Base-by-base conservation (phyloP, 64 coral and sea anemone genomes). In the Porites lutea region DNA sequence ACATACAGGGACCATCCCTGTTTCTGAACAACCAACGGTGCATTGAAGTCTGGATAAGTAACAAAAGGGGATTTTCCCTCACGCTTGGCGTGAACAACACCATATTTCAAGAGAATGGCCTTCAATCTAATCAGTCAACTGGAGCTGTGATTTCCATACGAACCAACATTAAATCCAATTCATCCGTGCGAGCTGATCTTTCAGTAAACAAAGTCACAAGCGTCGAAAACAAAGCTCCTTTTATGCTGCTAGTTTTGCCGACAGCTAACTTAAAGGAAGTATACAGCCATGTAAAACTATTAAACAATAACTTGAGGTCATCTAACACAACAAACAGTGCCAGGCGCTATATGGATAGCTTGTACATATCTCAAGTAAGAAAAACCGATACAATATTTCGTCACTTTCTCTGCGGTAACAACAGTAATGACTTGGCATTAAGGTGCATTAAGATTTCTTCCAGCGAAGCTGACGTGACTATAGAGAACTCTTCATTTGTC, bases 391-490 rank as follows among this genome's bases (percentile, higher is more conserved):
- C n/a, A 21, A 52, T 6, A 48, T 84, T 84, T 65, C 14, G 14
- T 2, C 4, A 69, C 46, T 52, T 84, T 18, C 43, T n/a, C 3
- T 84, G 81, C 48, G 63, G 62, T 52, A 84, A 84, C 81, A 84
- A 84, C 81, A 84, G 46, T 5, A 68, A 64, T 51, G 8, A 84
- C 3, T 37, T 19, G 18, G 81, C 63, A 51, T 44, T 84, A 46
- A 84, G 81, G 52, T 84, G 81, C 48, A 67, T 84, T 3, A 84
- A 84, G 48, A 84, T 84, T 23, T 68, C 64, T 69, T 50, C 81
- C 6, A 0, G 52, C 6, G 44, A 65, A 51, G 46, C 81, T 6
- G 52, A 84, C 51, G 63, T 84, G 6, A 4, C 20, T 2, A 84
- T 84, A 5, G 62, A 84, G 3, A 68, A 84, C 69, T 84, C 81